Conservation (phyloP, 2,888 invertebrate genomes). For the Cyaniris semiargus region DNA sequence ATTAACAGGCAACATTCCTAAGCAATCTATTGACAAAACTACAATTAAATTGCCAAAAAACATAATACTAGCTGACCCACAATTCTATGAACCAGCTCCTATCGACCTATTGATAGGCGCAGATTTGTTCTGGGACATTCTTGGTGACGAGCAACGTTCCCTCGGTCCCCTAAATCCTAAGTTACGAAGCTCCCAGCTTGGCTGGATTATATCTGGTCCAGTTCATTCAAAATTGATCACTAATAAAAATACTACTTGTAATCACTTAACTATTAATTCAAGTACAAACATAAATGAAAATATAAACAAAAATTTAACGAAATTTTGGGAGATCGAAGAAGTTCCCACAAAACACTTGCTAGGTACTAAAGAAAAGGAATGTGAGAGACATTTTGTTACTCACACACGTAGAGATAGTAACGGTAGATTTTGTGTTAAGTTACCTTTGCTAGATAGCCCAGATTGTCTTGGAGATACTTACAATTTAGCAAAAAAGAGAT, state of each 20-base stretch:
- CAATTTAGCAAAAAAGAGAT: no score
- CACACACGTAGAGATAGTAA: conserved; percentile 36
- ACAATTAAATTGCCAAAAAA: conserved; percentile 35
- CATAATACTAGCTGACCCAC: conserved; percentile 40
- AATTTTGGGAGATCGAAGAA: conserved; percentile 41
- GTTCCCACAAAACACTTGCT: conserved; percentile 38
- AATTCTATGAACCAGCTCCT: conserved; percentile 36
- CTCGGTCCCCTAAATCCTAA: conserved; percentile 41
- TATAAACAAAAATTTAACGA: conserved; percentile 37
- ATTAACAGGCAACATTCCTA: conserved; percentile 39
- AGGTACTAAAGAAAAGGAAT: conserved; percentile 37
- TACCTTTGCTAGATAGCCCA: conserved; percentile 32
- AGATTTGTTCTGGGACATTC: conserved; percentile 43
- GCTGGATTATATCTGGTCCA: conserved; percentile 46
- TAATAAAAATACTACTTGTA: conserved; percentile 32
- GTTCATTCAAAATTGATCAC: conserved; percentile 32
- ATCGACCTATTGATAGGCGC: conserved; percentile 40
- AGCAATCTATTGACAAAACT: conserved; percentile 29
- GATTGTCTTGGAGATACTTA: conserved; percentile 40
- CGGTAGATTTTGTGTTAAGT: no score
- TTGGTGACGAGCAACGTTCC: conserved; percentile 39
- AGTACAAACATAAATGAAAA: neutral
- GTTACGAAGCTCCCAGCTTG: conserved; percentile 40
- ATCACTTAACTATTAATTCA: conserved; percentile 32
- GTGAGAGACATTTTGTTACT: conserved; percentile 41